Conservation (phyloP, 2,797 vertebrate genomes). For the Spondyliosoma cantharus region DNA sequence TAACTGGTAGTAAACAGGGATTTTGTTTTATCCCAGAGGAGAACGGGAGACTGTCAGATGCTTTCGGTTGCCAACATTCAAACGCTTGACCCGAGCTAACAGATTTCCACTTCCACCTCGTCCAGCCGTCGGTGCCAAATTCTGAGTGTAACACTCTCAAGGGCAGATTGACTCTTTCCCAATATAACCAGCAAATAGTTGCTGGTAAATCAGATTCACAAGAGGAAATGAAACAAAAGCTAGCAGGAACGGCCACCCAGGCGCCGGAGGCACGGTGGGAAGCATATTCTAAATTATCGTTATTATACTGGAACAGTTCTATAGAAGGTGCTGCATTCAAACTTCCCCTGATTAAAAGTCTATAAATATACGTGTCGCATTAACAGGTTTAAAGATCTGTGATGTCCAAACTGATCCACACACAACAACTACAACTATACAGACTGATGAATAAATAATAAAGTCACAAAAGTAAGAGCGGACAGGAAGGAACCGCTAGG, state of each 20-base stretch:
- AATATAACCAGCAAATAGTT: slow-evolving; percentile 16
- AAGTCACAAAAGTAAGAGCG: no score
- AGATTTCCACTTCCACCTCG: slow-evolving; percentile 44
- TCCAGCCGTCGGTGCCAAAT: slow-evolving; percentile 46
- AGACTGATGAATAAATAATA: no score
- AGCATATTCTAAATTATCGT: background rate
- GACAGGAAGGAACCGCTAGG: no score
- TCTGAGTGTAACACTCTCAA: slow-evolving; percentile 19
- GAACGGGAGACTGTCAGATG: slow-evolving; percentile 46
- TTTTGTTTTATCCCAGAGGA: slow-evolving; percentile 56
- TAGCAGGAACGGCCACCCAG: slow-evolving; percentile 3
- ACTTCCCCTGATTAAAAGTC: background rate
- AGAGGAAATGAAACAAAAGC: slow-evolving; percentile 13
- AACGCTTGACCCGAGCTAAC: slow-evolving; percentile 44
- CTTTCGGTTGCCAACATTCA: slow-evolving; percentile 42
- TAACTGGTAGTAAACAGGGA: slow-evolving; percentile 64
- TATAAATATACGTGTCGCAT: background rate
- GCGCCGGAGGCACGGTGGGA: background rate
- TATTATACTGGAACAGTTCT: background rate
- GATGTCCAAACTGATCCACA: background rate
- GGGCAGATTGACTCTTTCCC: slow-evolving; percentile 18
- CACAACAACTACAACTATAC: no score
- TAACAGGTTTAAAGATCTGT: background rate
- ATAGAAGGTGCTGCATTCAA: background rate
- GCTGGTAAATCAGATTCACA: slow-evolving; percentile 10